Evolutionary conservation across 2,888 invertebrate genomes (phyloP), one percentile per base, ranked within the genome.

Genomic region (Acholoe squamosa): DNA sequence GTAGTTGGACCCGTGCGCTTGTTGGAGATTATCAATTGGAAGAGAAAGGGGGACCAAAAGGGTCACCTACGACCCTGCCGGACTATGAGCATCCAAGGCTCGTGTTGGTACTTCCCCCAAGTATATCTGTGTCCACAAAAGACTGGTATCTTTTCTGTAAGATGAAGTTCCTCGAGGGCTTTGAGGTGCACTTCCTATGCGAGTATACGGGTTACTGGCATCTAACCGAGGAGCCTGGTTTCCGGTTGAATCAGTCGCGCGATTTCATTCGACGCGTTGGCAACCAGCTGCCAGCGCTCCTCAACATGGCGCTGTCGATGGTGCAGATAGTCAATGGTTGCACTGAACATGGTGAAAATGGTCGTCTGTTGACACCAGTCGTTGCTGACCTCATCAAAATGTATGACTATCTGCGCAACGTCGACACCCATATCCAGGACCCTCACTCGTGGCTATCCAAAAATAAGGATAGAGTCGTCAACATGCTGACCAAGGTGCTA

Each of bases 131-230:
- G 25, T 93, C 92, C 25, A 91, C 84, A 14, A 91, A 91, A 52
- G 93, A 93, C 89, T 93, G 93, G 93, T 93, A 93, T 92, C 91
- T 93, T 91, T 91, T 89, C 89, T 92, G 91, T 28, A 71, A 92
- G 67, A 92, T 92, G 89, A 93, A 92, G 89, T 93, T 93, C 89
- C 92, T 93, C 25, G 93, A 93, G 88, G 93, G 93, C n/a, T 93
- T 93, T 89, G 93, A 93, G 89, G 93, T 93, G 61, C 93, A 93
- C 89, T 93, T 93, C 84, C 91, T 93, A 19, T 93, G 93, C 84
- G 93, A 93, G 89, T 93, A 93, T 91, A 93, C 93, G 25, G 93
- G 93, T 0, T 93, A 92, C 90, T 93, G 93, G 93, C 93, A 93
- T 90, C 86, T 93, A 90, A 92, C 92, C 16, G 92, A 93, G 34